phyloP scores from a whole-genome alignment of 35 echinoderm and acorn worm species.

The Lytechinus variegatus region DNA sequence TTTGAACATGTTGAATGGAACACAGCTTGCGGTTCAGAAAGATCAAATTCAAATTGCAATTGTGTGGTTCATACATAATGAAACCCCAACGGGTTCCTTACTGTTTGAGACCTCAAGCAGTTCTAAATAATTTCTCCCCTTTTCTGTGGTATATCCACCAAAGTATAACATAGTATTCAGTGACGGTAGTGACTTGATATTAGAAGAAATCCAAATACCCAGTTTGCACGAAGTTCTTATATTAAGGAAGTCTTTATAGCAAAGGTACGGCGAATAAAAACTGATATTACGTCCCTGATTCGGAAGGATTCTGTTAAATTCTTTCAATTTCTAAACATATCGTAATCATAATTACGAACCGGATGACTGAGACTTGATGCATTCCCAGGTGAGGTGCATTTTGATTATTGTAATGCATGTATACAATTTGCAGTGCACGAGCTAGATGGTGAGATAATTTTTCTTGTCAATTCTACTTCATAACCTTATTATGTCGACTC shows the following conservation, averaged over 20 bases:
- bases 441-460: no score
- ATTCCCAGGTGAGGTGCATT: background rate
- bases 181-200: background rate
- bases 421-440: background rate
- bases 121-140: background rate
- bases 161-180: no score
- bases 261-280: background rate
- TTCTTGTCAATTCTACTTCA: no score
- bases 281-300: background rate
- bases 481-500: no score
- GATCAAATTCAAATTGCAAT: background rate
- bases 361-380: no score
- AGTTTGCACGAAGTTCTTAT: background rate
- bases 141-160: no score
- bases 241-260: background rate
- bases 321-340: background rate
- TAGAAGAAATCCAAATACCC: background rate
- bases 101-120: background rate
- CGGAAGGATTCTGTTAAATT: background rate
- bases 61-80: background rate
- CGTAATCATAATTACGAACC: background rate
- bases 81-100: background rate
- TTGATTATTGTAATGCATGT: background rate
- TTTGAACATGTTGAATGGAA: background rate
- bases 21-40: conserved; percentile 9